Percentiles rank a stretch among this genome's conserved stretches.
phyloP scores from a whole-genome alignment of 2,113 vertebrate species.

The Raja brachyura region DNA sequence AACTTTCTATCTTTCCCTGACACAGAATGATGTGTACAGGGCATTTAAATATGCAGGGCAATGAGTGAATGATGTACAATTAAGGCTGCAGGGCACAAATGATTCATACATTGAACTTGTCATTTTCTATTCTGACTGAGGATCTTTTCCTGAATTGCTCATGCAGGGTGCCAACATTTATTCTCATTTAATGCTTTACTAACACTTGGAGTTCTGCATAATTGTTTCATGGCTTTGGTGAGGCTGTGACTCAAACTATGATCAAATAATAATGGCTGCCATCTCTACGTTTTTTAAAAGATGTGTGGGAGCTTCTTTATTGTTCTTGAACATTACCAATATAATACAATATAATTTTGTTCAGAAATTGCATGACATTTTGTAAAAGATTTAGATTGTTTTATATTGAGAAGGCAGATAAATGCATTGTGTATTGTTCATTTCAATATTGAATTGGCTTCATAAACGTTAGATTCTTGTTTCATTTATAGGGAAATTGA shows the following conservation, averaged over 20 bases:
- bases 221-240: no score
- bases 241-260: not conserved
- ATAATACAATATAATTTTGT: not conserved
- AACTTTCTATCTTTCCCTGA: not conserved
- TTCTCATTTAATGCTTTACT: not conserved
- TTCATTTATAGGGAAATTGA: not conserved
- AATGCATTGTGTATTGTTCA: not conserved
- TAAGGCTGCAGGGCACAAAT: not conserved
- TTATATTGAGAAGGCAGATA: not conserved
- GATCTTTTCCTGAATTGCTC: not conserved
- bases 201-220: not conserved
- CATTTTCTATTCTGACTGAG: not conserved
- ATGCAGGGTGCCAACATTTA: not conserved
- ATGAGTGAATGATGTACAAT: not conserved
- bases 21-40: not conserved
- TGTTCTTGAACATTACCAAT: not conserved
- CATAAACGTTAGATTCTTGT: not conserved
- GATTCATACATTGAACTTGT: slow-evolving; percentile 15
- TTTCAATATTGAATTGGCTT: not conserved
- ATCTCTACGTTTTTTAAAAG: not conserved
- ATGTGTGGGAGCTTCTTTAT: not conserved
- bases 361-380: no score
- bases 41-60: not conserved
- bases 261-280: not conserved
- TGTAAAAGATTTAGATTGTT: not conserved